Base-by-base conservation (phyloP, 2,113 vertebrate species). In the Potamarius usumacintae region DNA sequence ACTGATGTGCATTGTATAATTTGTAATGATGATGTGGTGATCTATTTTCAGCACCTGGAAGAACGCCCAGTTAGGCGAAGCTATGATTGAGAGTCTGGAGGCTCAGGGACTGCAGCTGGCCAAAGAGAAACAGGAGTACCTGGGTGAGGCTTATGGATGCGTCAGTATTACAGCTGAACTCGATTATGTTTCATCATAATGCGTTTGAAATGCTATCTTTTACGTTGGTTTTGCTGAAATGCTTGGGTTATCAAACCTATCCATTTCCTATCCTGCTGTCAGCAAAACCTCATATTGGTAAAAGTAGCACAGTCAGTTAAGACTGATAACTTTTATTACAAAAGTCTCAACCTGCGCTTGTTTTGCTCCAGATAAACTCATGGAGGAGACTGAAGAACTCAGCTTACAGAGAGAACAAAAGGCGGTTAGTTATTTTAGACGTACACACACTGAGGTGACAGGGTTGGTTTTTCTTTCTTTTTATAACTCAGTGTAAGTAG, bases 11-110 rank as follows among this genome's bases (percentile, higher is more conserved):
- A 57, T 62, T 72, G 22, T 15, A 20, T 84, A 30, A 6, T n/a
- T 48, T 53, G 17, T 63, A 55, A 81, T 42, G 42, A 42, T 42
- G 42, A 42, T 27, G 58, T 15, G 42, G 18, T 65, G 53, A 58
- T 88, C 25, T 18, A n/a, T 90, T 63, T 27, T 11, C 88, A 99
- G 98, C 83, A 99, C 98, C 8, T 99, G 98, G 98, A 99, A 96
- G 94, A 99, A 99, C 34, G 95, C 98, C 84, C 98, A 98, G 89
- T 94, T 99, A 80, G 98, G 98, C 62, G 98, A 98, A 94, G 98
- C 98, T 90, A 99, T 99, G 97, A 99, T 99, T 0, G 97, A 98
- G 94, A 99, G 97, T 90, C 95, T 99, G 92, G 98, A 98, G 94
- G 97, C 97, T 74, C 98, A 99, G 95, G 98, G 98, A 34, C 95